Evolutionary conservation across 92 coral and sea anemone species (phyloP), one percentile per base, ranked within the genome.

Genomic region (Anthopleura xanthogrammica): DNA sequence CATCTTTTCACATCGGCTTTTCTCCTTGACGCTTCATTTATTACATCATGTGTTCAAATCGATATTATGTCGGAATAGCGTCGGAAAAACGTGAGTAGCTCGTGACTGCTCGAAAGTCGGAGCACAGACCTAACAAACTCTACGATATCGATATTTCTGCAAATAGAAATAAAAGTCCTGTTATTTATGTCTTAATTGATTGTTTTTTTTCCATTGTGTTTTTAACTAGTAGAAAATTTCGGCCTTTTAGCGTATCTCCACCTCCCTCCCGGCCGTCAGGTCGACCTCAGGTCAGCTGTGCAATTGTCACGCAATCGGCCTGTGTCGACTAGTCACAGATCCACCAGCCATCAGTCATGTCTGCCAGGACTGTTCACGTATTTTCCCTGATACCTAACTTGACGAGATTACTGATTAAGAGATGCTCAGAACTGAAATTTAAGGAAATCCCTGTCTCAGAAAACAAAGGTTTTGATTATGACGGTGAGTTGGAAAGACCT

Each of bases 371-470:
- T 43, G 83, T 88, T 48, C 83, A 84, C 58, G 74, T 88, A 12
- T 81, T 80, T 70, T 80, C 86, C 81, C 12, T 39, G 16, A 72
- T 88, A 64, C 88, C 88, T 29, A 40, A 75, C 79, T 75, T 88
- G 8, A 52, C 48, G 4, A 70, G 56, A 68, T 6, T 52, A 52
- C 86, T 84, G 55, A 40, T 86, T 12, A 84, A 60, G 72, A 80
- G 52, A 3, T 88, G 85, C 39, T 86, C 91, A 12, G 76, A 42
- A 50, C 11, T 88, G 6, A 77, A 24, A 29, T 81, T 88, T 4
- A 70, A 84, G 83, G 74, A 88, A 57, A 78, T 88, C 17, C 85
- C 76, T 54, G 86, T 77, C 40, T 54, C 84, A 68, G 23, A 81
- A 66, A 43, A 40, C 36, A 58, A 52, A 81, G 77, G 50, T 14